Conservation (phyloP, 2,797 vertebrate species). For the Pseudochaenichthys georgianus region DNA sequence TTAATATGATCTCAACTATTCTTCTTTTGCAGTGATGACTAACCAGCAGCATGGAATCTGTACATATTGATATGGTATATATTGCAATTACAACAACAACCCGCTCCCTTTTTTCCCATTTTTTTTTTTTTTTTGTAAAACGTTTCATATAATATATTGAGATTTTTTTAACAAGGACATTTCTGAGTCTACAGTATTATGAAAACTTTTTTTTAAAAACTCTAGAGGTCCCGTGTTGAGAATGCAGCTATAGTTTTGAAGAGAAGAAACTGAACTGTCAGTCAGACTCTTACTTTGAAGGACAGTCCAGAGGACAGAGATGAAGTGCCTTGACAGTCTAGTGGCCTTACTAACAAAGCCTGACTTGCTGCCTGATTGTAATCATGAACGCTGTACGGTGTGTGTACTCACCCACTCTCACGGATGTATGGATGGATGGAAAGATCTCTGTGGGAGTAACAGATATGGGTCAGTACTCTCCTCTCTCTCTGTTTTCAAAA, state of each 20-base stretch:
- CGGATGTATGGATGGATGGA: conserved; percentile 52
- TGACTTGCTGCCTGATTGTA: conserved; percentile 62
- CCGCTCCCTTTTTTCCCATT: conserved; percentile 60
- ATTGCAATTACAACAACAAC: conserved; percentile 82
- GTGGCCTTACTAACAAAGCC: conserved; percentile 76
- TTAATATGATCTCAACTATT: conserved; percentile 51
- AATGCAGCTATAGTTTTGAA: conserved; percentile 48
- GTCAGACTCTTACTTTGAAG: conserved; percentile 70
- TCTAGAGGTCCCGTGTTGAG: conserved; percentile 50
- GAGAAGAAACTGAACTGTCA: conserved; percentile 57
- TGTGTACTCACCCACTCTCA: conserved; percentile 49
- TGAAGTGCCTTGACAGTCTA: conserved; percentile 53
- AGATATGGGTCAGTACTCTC: conserved; percentile 64
- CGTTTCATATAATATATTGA: conserved; percentile 95
- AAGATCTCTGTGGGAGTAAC: conserved; percentile 47
- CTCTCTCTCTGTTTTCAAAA: conserved; percentile 76
- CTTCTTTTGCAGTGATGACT: conserved; percentile 93
- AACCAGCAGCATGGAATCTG: conserved; percentile 88
- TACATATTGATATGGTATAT: conserved; percentile 93
- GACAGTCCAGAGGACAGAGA: conserved; percentile 58
- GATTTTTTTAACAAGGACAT: conserved; percentile 75
- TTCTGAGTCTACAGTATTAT: conserved; percentile 68
- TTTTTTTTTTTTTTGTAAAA: conserved; percentile 82
- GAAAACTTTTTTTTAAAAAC: conserved; percentile 40
- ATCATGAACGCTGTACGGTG: conserved; percentile 54